Percentiles rank a stretch among this genome's conserved stretches.
Conservation (phyloP, 2,797 vertebrate genomes). For the Pogonophryne albipinna region DNA sequence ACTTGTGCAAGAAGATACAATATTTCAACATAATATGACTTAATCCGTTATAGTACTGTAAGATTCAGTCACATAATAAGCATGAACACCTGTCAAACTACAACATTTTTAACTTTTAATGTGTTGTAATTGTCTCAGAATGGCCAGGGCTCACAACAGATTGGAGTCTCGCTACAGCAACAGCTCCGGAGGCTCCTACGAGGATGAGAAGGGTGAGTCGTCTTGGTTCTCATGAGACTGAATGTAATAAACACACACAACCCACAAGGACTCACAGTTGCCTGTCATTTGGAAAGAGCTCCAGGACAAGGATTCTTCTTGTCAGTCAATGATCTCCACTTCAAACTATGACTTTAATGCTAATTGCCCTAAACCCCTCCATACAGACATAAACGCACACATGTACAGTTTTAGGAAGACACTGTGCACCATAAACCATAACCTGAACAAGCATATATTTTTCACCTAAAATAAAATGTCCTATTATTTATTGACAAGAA, state of each 20-base stretch:
- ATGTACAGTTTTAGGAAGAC: background rate
- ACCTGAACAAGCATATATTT: background rate
- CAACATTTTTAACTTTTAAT: constrained; percentile 22
- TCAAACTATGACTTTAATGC: background rate
- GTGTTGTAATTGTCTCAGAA: constrained; percentile 59
- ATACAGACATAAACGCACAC: background rate
- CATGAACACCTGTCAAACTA: background rate
- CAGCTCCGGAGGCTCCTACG: constrained; percentile 97
- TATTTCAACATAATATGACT: constrained; percentile 9
- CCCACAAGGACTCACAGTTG: constrained; percentile 22
- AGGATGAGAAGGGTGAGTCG: constrained; percentile 97
- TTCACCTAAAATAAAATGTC: too few species aligned
- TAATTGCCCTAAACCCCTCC: constrained; percentile 11
- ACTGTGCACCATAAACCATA: background rate
- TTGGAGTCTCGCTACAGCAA: constrained; percentile 99
- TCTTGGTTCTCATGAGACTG: constrained; percentile 18
- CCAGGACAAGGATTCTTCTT: constrained; percentile 36
- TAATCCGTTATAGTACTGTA: background rate
- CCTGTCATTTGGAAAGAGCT: constrained; percentile 30
- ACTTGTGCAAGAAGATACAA: background rate
- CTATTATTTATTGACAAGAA: background rate
- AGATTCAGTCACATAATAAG: constrained; percentile 1
- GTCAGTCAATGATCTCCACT: constrained; percentile 18
- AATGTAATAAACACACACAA: constrained; percentile 19
- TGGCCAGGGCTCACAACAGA: constrained; percentile 94